phyloP scores from a whole-genome alignment of 2,113 vertebrate species.

The Aix galericulata region DNA sequence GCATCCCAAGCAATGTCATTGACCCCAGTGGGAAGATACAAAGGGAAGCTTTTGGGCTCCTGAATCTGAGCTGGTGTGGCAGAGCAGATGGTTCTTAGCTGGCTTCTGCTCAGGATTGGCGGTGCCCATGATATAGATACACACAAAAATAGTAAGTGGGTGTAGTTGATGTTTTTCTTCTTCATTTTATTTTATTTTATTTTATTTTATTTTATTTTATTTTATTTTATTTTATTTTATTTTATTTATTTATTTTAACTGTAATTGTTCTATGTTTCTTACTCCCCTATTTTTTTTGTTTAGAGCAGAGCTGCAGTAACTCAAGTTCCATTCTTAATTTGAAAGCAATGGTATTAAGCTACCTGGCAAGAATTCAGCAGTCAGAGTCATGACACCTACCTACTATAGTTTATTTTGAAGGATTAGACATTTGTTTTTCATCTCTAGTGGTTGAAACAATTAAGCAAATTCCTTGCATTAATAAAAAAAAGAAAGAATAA shows the following conservation, averaged over 20 bases:
- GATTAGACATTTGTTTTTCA: conserved; percentile 25
- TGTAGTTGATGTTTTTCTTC: background rate
- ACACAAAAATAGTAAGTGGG: background rate
- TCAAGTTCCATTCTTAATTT: conserved; percentile 25
- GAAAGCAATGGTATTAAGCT: background rate
- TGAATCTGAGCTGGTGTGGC: background rate
- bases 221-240: background rate
- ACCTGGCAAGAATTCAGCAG: conserved; percentile 15
- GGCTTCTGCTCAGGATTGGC: background rate
- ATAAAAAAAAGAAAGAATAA: background rate
- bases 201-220: background rate
- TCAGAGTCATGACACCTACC: background rate
- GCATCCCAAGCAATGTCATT: background rate
- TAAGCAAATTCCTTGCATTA: background rate
- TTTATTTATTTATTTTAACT: background rate
- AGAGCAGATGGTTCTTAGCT: background rate
- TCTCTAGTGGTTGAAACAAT: background rate
- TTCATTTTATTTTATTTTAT: background rate
- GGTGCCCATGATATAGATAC: background rate
- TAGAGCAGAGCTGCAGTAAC: background rate
- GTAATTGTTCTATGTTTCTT: background rate
- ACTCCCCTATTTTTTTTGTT: background rate
- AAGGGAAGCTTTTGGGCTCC: background rate
- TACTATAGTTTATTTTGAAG: background rate
- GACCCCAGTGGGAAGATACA: background rate